Evolutionary conservation across 2,113 vertebrate genomes (phyloP).

Genomic region (Arvicanthis niloticus): DNA sequence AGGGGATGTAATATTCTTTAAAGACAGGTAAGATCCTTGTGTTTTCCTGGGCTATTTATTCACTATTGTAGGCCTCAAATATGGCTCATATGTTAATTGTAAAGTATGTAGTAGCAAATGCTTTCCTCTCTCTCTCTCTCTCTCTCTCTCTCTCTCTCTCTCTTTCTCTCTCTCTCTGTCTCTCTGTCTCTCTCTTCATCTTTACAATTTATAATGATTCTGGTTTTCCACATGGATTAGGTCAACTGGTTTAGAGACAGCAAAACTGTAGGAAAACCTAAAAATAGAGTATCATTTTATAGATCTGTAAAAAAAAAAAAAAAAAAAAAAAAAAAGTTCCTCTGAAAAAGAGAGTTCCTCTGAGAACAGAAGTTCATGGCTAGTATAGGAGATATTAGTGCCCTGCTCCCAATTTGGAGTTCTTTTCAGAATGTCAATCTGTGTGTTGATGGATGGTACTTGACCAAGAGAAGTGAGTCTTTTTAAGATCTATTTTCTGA

Average conservation of each 20-base stretch:
- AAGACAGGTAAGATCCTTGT: conserved; percentile 86
- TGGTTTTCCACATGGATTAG: background rate
- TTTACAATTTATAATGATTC: background rate
- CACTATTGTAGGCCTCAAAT: background rate
- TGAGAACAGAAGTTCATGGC: background rate
- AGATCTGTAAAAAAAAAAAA: background rate
- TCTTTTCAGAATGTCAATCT: background rate
- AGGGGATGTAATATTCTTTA: conserved; percentile 94
- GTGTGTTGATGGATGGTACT: background rate
- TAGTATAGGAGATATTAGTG: background rate
- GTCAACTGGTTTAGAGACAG: background rate
- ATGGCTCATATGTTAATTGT: background rate
- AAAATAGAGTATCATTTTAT: background rate
- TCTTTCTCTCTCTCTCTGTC: too few relatives aligned
- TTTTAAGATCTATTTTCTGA: too few relatives aligned
- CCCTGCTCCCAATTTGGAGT: background rate
- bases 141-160: too few relatives aligned
- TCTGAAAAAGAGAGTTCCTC: background rate
- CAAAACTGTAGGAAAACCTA: background rate
- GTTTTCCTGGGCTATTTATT: background rate
- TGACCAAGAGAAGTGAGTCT: too few relatives aligned
- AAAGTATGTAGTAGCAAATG: background rate
- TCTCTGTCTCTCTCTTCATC: background rate
- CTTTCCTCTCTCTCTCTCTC: background rate
- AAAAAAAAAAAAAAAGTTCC: too few relatives aligned